Evolutionary conservation across 1,140 invertebrate genomes (phyloP), one percentile per base, ranked within the genome.

Genomic region (Bombyx mandarina): DNA sequence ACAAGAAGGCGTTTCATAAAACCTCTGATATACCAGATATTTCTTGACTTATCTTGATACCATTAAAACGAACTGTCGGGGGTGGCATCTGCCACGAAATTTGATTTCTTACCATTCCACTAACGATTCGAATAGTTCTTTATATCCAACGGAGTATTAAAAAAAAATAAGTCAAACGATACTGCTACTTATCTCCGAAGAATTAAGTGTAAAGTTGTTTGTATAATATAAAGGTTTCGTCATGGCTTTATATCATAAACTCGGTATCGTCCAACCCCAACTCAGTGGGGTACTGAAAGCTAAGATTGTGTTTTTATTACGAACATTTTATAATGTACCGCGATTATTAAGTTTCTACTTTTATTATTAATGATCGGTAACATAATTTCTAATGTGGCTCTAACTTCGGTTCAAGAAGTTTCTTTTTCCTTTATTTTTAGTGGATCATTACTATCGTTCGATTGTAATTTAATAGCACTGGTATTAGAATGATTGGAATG

Each of bases 281-380:
- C 78, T 43, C 79, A 78, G 75, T 79, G 69, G 75, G 79, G 61
- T 73, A 66, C 69, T 62, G 44, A 56, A 65, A 62, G 63, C 63
- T 66, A 72, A 69, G 73, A 82, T 77, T 82, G 77, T 57, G 75
- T 76, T 81, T 79, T 77, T 83, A 78, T 75, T 73, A 75, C 66
- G 63, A 69, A 63, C 65, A 71, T 73, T 69, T 56, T 79, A 80
- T 72, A 73, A 74, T 75, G 58, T 62, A 45, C 66, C 63, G 63
- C 71, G 69, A 79, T 78, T 75, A 81, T 74, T 76, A 75, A 77
- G 65, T 76, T 74, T 76, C 64, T 70, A 74, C 67, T 59, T 75
- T 73, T 78, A 73, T 62, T 75, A 73, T 73, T 79, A 74, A 82
- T 75, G 70, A 79, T 66, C 58, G 58, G 62, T 61, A 65, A 70